Base-by-base conservation (phyloP, 1,140 invertebrate species). In the Drosophila takahashii region DNA sequence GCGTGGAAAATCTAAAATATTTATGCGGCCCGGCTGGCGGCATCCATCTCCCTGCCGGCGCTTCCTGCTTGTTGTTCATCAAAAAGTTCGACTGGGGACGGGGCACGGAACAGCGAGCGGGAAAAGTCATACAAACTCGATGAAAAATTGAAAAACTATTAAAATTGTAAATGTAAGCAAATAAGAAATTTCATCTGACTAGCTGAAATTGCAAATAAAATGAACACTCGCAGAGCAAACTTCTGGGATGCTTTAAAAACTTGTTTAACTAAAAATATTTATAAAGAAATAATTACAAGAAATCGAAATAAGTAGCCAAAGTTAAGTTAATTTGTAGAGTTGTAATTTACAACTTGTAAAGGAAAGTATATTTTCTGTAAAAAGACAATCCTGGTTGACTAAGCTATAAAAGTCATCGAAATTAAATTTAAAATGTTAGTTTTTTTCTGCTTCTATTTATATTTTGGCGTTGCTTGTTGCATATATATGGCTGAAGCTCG, bases 1-100 rank as follows among this genome's bases (percentile, higher is more conserved):
- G 56, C 57, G 50, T 78, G 75, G 16, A 79, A 83, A 70, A 78
- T 87, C 83, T 86, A 86, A 86, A 87, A 86, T 86, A 89, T 86
- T 86, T 83, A 86, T 86, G 83, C 83, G 79, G 65, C 79, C 58
- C 57, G 58, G 54, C 79, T 59, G 79, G 58, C 62, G 58, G 70
- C 74, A 67, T 75, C 56, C 75, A 76, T 76, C 78, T 75, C 15
- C 45, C 50, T 47, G 34, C 56, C 47, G 36, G 39, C 60, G 29
- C 60, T 65, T 71, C 65, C 52, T 56, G 79, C 59, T 45, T 51
- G 66, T 60, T 81, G 76, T 74, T 79, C 79, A 79, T 86, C 75
- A 89, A 79, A 81, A 86, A 57, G 77, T 81, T 83, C 50, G 58
- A 53, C 41, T 67, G 51, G 50, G 41, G 9, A 34, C 34, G 16